Conservation (phyloP, 2,113 vertebrate species). For the Clarias batrachus region DNA sequence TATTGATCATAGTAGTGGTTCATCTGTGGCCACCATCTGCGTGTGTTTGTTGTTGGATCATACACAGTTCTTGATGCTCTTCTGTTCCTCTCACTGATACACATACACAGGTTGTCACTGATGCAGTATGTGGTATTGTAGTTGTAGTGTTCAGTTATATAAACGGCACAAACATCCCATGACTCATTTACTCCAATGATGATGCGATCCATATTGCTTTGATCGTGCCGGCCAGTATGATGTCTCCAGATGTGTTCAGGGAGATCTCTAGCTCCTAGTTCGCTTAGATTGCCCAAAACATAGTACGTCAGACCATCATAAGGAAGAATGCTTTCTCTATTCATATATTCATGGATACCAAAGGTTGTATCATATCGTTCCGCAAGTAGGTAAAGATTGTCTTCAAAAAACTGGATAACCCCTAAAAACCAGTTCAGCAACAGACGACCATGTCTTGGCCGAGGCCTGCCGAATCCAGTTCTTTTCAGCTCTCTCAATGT, state of each 20-base stretch:
- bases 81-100: too few relatives aligned
- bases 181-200: too few relatives aligned
- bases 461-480: too few relatives aligned
- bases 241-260: background rate
- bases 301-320: background rate
- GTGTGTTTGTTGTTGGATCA: too few relatives aligned
- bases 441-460: too few relatives aligned
- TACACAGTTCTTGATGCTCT: too few relatives aligned
- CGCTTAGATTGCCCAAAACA: conserved; percentile 28
- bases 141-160: conserved; percentile 27
- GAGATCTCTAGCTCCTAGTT: background rate
- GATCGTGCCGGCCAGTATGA: accelerated
- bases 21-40: too few relatives aligned
- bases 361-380: too few relatives aligned
- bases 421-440: too few relatives aligned
- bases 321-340: conserved; percentile 25
- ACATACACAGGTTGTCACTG: conserved; percentile 18
- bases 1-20: too few relatives aligned
- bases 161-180: conserved; percentile 33
- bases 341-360: conserved; percentile 46
- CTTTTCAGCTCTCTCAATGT: too few relatives aligned
- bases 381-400: background rate
- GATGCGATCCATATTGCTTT: conserved; percentile 32
- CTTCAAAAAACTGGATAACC: too few relatives aligned
- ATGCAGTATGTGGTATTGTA: conserved; percentile 15